Percentiles rank a stretch among this genome's conserved stretches.
Evolutionary conservation across 2,797 vertebrate genomes (phyloP).

Genomic region (Sebastes miniatus): DNA sequence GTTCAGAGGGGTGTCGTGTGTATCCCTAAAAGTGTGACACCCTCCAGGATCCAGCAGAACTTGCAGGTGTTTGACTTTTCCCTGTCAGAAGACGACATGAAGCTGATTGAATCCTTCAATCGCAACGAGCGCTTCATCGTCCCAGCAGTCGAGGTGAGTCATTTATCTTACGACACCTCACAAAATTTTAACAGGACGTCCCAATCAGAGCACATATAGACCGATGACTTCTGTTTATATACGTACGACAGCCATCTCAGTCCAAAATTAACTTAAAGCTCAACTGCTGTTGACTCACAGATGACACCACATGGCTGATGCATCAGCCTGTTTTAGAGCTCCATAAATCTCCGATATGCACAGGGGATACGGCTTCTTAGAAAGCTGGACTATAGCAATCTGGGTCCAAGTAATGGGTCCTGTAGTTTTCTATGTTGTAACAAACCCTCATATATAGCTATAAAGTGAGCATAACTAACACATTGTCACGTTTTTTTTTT

Average conservation of each 20-base stretch:
- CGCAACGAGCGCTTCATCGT: slow-evolving; percentile 71
- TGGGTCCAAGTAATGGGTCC: not conserved
- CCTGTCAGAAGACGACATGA: slow-evolving; percentile 74
- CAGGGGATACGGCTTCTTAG: not conserved
- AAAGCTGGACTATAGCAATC: not conserved
- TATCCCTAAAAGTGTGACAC: slow-evolving; percentile 82
- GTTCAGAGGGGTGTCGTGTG: slow-evolving; percentile 78
- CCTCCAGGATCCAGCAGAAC: slow-evolving; percentile 81
- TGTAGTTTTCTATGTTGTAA: not conserved
- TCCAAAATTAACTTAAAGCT: not conserved
- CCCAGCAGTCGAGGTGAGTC: slow-evolving; percentile 72
- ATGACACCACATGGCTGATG: not conserved
- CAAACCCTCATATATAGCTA: not conserved
- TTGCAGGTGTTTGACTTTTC: slow-evolving; percentile 80
- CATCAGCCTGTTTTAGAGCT: not conserved
- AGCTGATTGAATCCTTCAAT: slow-evolving; percentile 72
- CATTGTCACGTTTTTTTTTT: not conserved
- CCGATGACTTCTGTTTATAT: not conserved
- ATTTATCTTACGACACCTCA: not conserved
- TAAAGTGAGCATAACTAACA: not conserved
- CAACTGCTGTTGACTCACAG: not conserved
- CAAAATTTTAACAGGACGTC: not conserved
- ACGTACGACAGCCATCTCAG: not conserved
- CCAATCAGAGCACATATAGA: not conserved
- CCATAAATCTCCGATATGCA: not conserved